Evolutionary conservation across 2,888 invertebrate genomes (phyloP).

Genomic region (Phymatocera aterrima): DNA sequence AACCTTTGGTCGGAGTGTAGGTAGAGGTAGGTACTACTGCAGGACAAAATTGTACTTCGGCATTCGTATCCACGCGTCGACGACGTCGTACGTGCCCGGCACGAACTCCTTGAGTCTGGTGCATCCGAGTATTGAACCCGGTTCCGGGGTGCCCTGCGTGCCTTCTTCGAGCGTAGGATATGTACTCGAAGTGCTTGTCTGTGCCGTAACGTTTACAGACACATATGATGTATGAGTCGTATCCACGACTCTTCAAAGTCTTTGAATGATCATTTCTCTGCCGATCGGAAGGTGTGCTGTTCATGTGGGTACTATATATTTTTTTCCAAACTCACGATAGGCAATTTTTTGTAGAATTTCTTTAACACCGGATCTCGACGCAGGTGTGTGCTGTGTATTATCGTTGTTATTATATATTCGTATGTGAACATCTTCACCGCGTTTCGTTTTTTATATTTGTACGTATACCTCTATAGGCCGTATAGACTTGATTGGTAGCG

Average conservation of each 20-base stretch:
- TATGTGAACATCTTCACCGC: no score
- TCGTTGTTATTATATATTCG: neutral
- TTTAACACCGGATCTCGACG: no score
- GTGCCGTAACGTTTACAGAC: neutral
- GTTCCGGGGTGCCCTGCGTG: constrained; percentile 37
- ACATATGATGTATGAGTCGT: neutral
- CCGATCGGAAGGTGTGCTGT: constrained; percentile 7
- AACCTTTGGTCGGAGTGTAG: neutral
- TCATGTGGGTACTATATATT: no score
- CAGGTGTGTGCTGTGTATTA: no score
- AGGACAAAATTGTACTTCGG: constrained; percentile 28
- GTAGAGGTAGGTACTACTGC: no score
- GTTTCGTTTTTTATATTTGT: neutral
- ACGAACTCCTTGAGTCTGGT: constrained; percentile 25
- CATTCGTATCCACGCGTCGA: constrained; percentile 37
- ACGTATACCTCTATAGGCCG: neutral
- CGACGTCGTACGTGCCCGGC: constrained; percentile 31
- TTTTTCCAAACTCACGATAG: no score
- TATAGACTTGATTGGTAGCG: constrained; percentile 16
- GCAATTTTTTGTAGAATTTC: no score
- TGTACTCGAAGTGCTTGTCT: neutral
- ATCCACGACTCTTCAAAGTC: neutral
- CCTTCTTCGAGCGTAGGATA: constrained; percentile 10
- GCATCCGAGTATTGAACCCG: constrained; percentile 42
- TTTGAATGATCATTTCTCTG: neutral